Percentiles rank a stretch among this genome's conserved stretches.
These are phyloP conservation scores for Choristoneura fumiferana DNA, from an alignment of 1,140 invertebrate species.

Conservation along the genomic window DNA sequence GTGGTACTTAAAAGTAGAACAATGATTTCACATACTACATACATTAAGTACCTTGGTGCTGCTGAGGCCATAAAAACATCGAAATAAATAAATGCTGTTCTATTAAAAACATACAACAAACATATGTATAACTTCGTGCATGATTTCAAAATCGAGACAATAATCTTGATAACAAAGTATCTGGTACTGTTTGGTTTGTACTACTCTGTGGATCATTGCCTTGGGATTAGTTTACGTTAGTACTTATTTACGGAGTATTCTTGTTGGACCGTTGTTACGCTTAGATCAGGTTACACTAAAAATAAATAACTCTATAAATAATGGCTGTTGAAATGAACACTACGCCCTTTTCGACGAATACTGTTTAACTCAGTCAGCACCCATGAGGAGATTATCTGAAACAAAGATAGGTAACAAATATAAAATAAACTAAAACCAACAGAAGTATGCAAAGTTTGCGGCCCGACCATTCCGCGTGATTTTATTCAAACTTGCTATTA, in stretches of 20 bases:
- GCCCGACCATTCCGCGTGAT: too few relatives aligned
- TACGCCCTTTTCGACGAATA: conserved; percentile 31
- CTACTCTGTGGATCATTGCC: conserved; percentile 21
- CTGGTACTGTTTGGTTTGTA: conserved; percentile 37
- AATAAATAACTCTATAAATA: conserved; percentile 63
- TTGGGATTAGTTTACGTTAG: conserved; percentile 20
- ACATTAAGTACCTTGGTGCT: conserved; percentile 55
- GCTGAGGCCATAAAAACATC: conserved; percentile 36
- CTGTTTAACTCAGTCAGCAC: conserved; percentile 49
- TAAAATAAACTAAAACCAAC: too few relatives aligned
- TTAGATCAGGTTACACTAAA: conserved; percentile 35
- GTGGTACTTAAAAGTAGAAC: conserved; percentile 21
- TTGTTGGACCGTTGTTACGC: conserved; percentile 33
- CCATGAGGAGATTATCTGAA: conserved; percentile 41
- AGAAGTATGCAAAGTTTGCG: too few relatives aligned
- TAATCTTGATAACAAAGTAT: conserved; percentile 21
- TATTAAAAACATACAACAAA: conserved; percentile 17
- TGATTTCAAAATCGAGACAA: conserved; percentile 2
- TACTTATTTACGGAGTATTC: conserved; percentile 30
- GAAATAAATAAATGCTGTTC: conserved; percentile 58
- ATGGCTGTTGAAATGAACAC: conserved; percentile 34
- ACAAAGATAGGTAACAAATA: conserved; percentile 18
- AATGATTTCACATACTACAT: conserved; percentile 11
- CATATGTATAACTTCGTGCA: not conserved
- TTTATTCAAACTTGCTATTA: too few relatives aligned